A percentile compares a stretch with the other conserved stretches of the same genome.
Evolutionary conservation across 2,888 invertebrate genomes (phyloP).

Genomic region (Drymonia ruficornis): DNA sequence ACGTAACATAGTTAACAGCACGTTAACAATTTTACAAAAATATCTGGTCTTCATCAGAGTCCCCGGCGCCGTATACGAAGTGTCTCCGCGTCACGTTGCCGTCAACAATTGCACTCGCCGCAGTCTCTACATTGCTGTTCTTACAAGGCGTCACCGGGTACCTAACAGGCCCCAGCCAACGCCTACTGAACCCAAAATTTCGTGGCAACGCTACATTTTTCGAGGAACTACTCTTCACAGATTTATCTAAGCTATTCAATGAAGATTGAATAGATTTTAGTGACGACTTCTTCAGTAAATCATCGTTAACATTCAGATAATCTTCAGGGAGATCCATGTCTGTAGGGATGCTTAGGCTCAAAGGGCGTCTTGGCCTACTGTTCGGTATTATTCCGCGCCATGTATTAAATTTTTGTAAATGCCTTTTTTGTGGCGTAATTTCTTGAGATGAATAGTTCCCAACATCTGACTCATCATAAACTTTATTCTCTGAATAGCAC

Average conservation of each 20-base stretch:
- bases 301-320: constrained; percentile 57
- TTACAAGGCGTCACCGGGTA: constrained; percentile 88
- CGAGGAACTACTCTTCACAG: constrained; percentile 60
- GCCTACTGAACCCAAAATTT: constrained; percentile 84
- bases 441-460: constrained; percentile 69
- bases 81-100: constrained; percentile 71
- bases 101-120: constrained; percentile 60
- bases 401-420: constrained; percentile 69
- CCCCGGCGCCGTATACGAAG: constrained; percentile 79
- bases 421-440: constrained; percentile 66
- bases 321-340: constrained; percentile 69
- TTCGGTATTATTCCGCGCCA: constrained; percentile 68
- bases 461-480: constrained; percentile 66
- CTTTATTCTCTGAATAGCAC: constrained; percentile 71
- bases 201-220: constrained; percentile 83
- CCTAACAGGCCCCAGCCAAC: constrained; percentile 86
- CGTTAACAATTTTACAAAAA: constrained; percentile 79
- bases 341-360: constrained; percentile 75
- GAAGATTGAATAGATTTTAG: constrained; percentile 74
- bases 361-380: constrained; percentile 64
- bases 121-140: constrained; percentile 56
- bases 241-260: constrained; percentile 67
- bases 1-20: constrained; percentile 3
- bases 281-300: constrained; percentile 64
- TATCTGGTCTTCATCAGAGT: constrained; percentile 87